Evolutionary conservation across 2,797 vertebrate genomes (phyloP).

Genomic region (Tadarida brasiliensis): DNA sequence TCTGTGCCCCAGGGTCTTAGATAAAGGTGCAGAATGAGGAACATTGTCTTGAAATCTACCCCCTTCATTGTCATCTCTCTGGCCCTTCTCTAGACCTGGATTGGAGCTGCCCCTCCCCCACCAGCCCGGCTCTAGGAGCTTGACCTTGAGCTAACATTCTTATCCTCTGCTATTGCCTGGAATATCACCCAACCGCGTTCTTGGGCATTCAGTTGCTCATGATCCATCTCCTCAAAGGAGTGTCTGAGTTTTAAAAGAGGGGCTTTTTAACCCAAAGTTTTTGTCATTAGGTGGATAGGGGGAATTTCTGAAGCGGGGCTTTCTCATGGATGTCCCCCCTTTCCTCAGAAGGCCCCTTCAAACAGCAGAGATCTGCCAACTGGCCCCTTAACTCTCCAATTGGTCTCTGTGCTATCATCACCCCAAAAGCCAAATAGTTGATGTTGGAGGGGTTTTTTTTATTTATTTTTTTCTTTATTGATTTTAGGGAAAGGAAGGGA

Average conservation of each 20-base stretch:
- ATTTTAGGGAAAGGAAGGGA: too few relatives aligned
- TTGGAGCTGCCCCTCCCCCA: background rate
- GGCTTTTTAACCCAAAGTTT: background rate
- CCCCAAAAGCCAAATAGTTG: constrained; percentile 10
- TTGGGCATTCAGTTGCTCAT: background rate
- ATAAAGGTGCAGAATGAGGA: background rate
- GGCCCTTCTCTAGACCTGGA: background rate
- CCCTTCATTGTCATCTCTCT: background rate
- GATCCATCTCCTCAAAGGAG: background rate
- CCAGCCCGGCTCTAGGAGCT: background rate
- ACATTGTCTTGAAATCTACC: background rate
- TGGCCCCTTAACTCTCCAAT: background rate
- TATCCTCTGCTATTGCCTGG: background rate
- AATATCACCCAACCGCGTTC: background rate
- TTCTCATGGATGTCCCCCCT: constrained; percentile 47
- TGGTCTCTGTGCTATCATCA: background rate
- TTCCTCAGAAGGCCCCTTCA: background rate
- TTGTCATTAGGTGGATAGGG: background rate
- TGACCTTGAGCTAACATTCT: constrained; percentile 33
- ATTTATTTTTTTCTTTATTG: background rate
- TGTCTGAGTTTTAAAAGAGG: constrained; percentile 19
- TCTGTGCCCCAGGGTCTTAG: background rate
- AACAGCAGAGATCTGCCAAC: background rate
- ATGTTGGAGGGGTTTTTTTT: constrained; percentile 6
- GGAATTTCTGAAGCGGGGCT: constrained; percentile 51